These are phyloP conservation scores for Drosophila jambulina DNA, from an alignment of 1,140 invertebrate genomes.

Conservation along the genomic window DNA sequence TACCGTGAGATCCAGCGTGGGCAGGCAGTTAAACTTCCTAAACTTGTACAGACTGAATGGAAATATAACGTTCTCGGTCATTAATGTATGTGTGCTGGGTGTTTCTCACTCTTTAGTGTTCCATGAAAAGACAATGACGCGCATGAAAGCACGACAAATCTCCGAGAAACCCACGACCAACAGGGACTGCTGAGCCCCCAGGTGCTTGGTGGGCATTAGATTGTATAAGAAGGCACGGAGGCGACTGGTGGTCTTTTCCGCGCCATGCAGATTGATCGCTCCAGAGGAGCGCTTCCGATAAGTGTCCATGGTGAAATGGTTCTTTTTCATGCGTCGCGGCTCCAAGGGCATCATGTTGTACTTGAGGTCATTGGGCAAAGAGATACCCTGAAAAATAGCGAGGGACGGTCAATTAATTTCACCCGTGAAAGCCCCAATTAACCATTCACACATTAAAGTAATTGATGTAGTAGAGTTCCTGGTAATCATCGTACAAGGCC, in stretches of 20 bases:
- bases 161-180: slow-evolving; percentile 56
- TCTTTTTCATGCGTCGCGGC: slow-evolving; percentile 52
- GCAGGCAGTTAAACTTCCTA: slow-evolving; percentile 50
- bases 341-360: slow-evolving; percentile 68
- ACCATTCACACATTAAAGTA: slow-evolving; percentile 13
- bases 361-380: slow-evolving; percentile 57
- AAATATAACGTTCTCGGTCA: too few species aligned
- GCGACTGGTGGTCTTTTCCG: slow-evolving; percentile 25
- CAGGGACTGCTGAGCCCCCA: slow-evolving; percentile 30
- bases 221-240: slow-evolving; percentile 58
- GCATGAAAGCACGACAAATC: slow-evolving; percentile 46
- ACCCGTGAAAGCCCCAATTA: too few species aligned
- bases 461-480: slow-evolving; percentile 55
- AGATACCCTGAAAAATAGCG: slow-evolving; percentile 8
- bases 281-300: neutral
- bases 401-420: neutral
- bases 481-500: slow-evolving; percentile 42
- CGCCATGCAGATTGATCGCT: neutral
- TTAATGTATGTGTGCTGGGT: neutral
- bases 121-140: slow-evolving; percentile 60
- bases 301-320: slow-evolving; percentile 2
- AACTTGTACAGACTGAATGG: slow-evolving; percentile 30
- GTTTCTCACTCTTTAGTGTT: slow-evolving; percentile 54
- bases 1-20: slow-evolving; percentile 57
- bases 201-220: slow-evolving; percentile 36